A percentile compares a stretch with the other conserved stretches of the same genome.
phyloP scores from a whole-genome alignment of 1,140 invertebrate genomes.

The Meloidogyne floridensis region DNA sequence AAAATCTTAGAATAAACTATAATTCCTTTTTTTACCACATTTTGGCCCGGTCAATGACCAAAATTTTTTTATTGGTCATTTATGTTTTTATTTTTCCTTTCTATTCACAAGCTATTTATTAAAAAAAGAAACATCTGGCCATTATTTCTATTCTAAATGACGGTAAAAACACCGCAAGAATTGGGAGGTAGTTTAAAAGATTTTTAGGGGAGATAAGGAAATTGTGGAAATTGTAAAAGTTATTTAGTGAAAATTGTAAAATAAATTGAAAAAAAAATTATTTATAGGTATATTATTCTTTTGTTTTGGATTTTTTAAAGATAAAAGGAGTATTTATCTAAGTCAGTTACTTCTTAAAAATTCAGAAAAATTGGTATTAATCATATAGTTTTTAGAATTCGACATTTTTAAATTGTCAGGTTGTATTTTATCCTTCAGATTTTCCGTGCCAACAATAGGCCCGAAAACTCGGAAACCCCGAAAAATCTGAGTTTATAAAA shows the following conservation, averaged over 20 bases:
- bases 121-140: background rate
- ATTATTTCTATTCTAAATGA: background rate
- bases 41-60: background rate
- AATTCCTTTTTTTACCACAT: background rate
- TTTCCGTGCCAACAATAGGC: too few species aligned
- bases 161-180: slow-evolving; percentile 1
- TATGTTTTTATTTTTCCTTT: background rate
- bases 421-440: too few species aligned
- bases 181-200: background rate
- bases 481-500: too few species aligned
- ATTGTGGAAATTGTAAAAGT: background rate
- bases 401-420: too few species aligned
- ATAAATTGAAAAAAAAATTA: background rate
- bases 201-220: background rate
- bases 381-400: too few species aligned
- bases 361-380: too few species aligned
- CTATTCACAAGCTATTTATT: background rate
- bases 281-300: background rate
- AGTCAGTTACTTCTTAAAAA: too few species aligned
- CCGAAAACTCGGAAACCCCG: too few species aligned
- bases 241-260: background rate
- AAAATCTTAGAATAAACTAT: too few species aligned
- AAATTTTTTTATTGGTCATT: slow-evolving; percentile 7
- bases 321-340: too few species aligned
- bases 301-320: too few species aligned